Percentiles rank a stretch among this genome's conserved stretches.
These are phyloP conservation scores for Chrysemys picta DNA, from an alignment of 2,113 vertebrate genomes.

Conservation along the genomic window DNA sequence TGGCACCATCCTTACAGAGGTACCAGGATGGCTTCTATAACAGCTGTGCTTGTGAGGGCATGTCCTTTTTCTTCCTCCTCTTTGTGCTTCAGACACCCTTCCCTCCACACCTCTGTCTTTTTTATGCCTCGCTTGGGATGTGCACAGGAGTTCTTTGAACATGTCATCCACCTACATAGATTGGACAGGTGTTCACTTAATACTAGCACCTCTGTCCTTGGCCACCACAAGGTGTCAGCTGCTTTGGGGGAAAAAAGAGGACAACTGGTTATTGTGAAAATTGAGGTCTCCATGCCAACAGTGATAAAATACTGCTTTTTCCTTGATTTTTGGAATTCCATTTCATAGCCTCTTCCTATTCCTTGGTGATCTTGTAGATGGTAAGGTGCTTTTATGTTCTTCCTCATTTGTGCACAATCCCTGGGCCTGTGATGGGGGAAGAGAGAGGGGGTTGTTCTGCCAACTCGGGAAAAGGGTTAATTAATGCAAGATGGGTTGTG, in stretches of 20 bases:
- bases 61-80: neutral
- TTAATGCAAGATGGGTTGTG: too few species aligned
- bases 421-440: too few species aligned
- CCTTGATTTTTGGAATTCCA: neutral
- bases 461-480: too few species aligned
- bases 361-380: too few species aligned
- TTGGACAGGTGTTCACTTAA: neutral
- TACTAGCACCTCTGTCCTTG: neutral
- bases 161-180: neutral
- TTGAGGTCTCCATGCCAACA: neutral
- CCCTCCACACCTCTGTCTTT: too few species aligned
- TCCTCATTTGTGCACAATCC: too few species aligned
- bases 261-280: neutral
- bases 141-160: neutral
- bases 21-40: neutral
- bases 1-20: too few species aligned
- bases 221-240: neutral
- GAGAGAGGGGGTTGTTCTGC: too few species aligned
- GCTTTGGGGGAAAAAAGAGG: neutral
- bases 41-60: neutral
- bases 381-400: too few species aligned
- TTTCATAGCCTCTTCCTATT: neutral
- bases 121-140: neutral
- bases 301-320: rapidly evolving
- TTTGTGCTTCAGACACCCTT: neutral